Percentiles rank a stretch among this genome's conserved stretches.
Conservation (phyloP, 2,113 vertebrate genomes). For the Pituophis catenifer region DNA sequence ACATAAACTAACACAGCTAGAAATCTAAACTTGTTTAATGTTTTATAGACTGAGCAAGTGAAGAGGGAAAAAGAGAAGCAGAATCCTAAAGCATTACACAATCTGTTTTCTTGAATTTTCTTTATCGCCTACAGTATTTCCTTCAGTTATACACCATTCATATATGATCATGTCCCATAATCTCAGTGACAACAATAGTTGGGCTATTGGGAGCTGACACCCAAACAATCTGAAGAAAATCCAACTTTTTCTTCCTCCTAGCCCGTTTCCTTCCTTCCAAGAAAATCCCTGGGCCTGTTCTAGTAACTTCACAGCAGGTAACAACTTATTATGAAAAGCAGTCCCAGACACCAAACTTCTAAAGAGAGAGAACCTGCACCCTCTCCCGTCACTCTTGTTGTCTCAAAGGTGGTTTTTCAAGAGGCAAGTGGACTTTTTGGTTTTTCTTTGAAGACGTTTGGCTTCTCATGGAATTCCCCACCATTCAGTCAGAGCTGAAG, state of each 20-base stretch:
- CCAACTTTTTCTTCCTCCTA: not conserved
- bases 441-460: too few relatives aligned
- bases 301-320: not conserved
- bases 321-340: not conserved
- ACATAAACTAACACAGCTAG: not conserved
- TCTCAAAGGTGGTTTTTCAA: too few relatives aligned
- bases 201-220: not conserved
- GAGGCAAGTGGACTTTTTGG: too few relatives aligned
- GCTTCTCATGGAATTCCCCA: too few relatives aligned
- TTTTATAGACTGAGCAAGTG: not conserved
- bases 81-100: not conserved
- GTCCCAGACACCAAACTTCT: not conserved
- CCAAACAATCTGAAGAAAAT: not conserved
- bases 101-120: not conserved
- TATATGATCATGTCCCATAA: not conserved
- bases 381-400: not conserved
- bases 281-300: not conserved
- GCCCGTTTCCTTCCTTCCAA: not conserved
- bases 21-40: not conserved
- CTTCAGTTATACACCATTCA: not conserved
- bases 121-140: not conserved
- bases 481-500: too few relatives aligned
- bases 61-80: not conserved
- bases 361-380: not conserved
- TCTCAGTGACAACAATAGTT: not conserved